phyloP scores from a whole-genome alignment of 2,113 vertebrate genomes.

The Heterotilapia buettikoferi region DNA sequence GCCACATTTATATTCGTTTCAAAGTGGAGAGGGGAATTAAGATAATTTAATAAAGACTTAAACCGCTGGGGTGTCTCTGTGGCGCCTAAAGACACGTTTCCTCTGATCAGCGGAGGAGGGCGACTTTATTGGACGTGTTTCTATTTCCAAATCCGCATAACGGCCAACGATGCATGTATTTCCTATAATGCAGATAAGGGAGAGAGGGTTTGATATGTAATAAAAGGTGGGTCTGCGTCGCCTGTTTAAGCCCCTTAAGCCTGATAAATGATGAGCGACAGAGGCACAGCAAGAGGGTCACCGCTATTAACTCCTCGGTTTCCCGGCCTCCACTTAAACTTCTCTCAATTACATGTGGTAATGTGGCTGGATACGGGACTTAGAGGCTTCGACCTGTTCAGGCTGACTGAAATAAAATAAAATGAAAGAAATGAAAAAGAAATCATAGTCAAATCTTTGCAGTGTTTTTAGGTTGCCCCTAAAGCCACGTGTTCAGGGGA shows the following conservation, averaged over 20 bases:
- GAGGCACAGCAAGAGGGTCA: slow-evolving; percentile 74
- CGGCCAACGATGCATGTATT: slow-evolving; percentile 67
- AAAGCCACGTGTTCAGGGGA: slow-evolving; percentile 27
- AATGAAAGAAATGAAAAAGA: background rate
- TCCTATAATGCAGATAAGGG: slow-evolving; percentile 67
- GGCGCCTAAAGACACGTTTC: slow-evolving; percentile 61
- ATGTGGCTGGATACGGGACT: slow-evolving; percentile 60
- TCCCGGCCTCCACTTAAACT: slow-evolving; percentile 71
- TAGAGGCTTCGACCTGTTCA: slow-evolving; percentile 36
- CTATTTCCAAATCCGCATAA: slow-evolving; percentile 70
- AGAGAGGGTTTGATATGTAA: slow-evolving; percentile 66
- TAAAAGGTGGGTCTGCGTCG: slow-evolving; percentile 67
- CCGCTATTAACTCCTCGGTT: slow-evolving; percentile 73
- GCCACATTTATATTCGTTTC: slow-evolving; percentile 39
- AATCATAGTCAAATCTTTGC: background rate
- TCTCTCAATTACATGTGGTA: slow-evolving; percentile 71
- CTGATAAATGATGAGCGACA: slow-evolving; percentile 79
- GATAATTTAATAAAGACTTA: slow-evolving; percentile 61
- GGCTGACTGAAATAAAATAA: slow-evolving; percentile 11
- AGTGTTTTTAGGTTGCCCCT: background rate
- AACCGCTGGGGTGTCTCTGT: slow-evolving; percentile 49
- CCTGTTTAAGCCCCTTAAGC: slow-evolving; percentile 75
- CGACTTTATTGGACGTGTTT: slow-evolving; percentile 66
- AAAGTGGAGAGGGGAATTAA: slow-evolving; percentile 58
- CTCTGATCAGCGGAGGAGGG: slow-evolving; percentile 65